These are phyloP conservation scores for Brachypalpus laphriformis DNA, from an alignment of 2,888 invertebrate genomes.

Conservation along the genomic window DNA sequence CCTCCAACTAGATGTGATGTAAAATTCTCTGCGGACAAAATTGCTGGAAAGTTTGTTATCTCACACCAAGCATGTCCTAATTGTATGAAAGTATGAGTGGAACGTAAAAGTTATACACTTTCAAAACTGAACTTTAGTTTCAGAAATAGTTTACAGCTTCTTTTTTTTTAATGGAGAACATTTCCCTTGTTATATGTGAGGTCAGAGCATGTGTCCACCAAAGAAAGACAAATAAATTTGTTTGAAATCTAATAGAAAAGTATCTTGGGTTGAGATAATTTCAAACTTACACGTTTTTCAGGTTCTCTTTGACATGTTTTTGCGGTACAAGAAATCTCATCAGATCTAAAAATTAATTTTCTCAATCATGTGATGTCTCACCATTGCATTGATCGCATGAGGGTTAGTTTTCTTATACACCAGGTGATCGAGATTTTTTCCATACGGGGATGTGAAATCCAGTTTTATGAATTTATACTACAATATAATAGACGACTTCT, in stretches of 20 bases:
- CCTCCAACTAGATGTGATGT: constrained; percentile 13
- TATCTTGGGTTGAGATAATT: background rate
- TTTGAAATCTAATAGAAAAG: background rate
- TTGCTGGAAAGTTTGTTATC: constrained; percentile 1
- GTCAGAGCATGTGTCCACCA: background rate
- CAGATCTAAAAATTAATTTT: background rate
- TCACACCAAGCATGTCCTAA: background rate
- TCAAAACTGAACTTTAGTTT: background rate
- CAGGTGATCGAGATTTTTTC: background rate
- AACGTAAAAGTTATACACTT: background rate
- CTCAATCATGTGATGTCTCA: background rate
- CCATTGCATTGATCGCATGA: background rate
- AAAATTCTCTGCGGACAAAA: constrained; percentile 5
- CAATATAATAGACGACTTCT: too few relatives aligned
- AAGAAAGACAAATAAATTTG: background rate
- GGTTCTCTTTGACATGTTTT: background rate
- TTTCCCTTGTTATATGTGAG: background rate
- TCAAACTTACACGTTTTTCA: background rate
- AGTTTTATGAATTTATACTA: too few relatives aligned
- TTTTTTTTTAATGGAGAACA: background rate
- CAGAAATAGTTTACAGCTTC: background rate
- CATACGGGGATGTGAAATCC: too few relatives aligned
- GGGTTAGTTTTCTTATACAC: background rate
- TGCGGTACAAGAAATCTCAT: background rate
- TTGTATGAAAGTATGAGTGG: background rate